Conservation (phyloP, 2,888 invertebrate genomes). For the Erebia palarica region DNA sequence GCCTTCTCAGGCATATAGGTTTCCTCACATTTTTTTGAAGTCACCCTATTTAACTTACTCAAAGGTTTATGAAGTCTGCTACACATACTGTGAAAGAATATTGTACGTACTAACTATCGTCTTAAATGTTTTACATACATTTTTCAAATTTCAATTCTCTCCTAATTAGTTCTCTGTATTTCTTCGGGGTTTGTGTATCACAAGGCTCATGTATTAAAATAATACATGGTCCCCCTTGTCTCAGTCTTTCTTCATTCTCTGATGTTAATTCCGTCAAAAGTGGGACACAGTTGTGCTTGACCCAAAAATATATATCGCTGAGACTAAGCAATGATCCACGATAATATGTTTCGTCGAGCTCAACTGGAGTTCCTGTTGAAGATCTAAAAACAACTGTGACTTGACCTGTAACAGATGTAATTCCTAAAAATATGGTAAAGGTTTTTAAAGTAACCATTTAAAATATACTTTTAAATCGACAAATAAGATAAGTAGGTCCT, state of each 20-base stretch:
- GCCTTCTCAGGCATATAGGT: too few relatives aligned
- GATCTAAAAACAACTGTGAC: not conserved
- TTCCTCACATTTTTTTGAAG: too few relatives aligned
- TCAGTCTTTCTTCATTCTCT: constrained; percentile 99
- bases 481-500: too few relatives aligned
- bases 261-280: constrained; percentile 99
- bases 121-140: constrained; percentile 81
- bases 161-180: constrained; percentile 91
- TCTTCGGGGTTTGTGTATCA: constrained; percentile 90
- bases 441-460: too few relatives aligned
- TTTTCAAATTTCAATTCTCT: constrained; percentile 92
- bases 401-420: not conserved
- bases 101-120: too few relatives aligned
- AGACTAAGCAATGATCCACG: constrained; percentile 87
- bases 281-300: constrained; percentile 96
- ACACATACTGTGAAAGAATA: too few relatives aligned
- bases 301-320: constrained; percentile 94
- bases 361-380: not conserved
- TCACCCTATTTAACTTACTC: too few relatives aligned
- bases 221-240: constrained; percentile 98
- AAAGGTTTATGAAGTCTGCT: too few relatives aligned
- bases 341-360: constrained; percentile 85
- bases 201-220: constrained; percentile 97
- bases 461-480: too few relatives aligned
- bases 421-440: not conserved